These are phyloP conservation scores for Myripristis jacobus DNA, from an alignment of 2,797 vertebrate species.

Conservation along the genomic window DNA sequence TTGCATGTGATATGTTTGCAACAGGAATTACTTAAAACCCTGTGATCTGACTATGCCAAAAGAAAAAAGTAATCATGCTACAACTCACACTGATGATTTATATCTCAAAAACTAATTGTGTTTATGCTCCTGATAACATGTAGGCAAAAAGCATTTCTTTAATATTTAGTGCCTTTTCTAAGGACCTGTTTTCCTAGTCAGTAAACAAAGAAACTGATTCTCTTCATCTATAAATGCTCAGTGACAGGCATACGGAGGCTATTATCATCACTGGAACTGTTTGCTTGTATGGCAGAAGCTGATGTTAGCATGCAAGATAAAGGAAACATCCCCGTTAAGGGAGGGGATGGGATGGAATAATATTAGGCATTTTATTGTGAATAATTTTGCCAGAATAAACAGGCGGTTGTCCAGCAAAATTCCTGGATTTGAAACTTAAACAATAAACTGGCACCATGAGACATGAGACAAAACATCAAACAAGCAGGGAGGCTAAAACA, in stretches of 20 bases:
- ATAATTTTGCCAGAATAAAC: constrained; percentile 1
- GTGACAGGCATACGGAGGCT: no score
- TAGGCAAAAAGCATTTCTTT: no score
- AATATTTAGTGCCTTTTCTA: not conserved
- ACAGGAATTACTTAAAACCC: constrained; percentile 27
- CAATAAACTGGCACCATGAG: not conserved
- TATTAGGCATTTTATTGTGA: no score
- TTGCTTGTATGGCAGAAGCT: not conserved
- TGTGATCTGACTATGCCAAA: not conserved
- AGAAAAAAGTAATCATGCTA: not conserved
- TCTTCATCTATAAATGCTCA: no score
- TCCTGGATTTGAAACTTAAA: not conserved
- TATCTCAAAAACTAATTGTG: constrained; percentile 20
- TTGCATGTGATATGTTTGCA: not conserved
- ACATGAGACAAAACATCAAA: not conserved
- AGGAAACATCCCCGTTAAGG: not conserved
- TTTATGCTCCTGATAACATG: constrained; percentile 4
- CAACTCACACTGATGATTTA: not conserved
- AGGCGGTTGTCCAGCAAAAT: not conserved
- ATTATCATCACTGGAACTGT: not conserved
- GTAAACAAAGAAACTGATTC: no score
- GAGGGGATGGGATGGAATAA: no score
- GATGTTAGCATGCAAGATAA: not conserved
- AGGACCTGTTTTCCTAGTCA: not conserved
- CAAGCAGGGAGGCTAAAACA: not conserved